phyloP scores from a whole-genome alignment of 2,888 invertebrate genomes.

The Cerastis leucographa region DNA sequence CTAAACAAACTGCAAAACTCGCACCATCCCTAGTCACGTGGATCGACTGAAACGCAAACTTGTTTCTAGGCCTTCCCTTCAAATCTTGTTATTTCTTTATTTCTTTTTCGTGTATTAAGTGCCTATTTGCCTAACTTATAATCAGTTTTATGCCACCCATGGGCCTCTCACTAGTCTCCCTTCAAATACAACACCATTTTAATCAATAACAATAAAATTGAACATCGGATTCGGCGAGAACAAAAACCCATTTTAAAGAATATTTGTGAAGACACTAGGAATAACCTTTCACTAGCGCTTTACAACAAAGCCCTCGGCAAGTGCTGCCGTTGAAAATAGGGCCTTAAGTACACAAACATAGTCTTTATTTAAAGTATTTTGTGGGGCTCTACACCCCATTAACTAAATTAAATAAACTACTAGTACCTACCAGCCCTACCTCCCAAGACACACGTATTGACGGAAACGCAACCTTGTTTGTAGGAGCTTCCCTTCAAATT shows the following conservation, averaged over 20 bases:
- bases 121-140: too few relatives aligned
- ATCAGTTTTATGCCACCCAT: too few relatives aligned
- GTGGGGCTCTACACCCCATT: constrained; percentile 42
- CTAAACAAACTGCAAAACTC: neutral
- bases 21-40: neutral
- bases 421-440: constrained; percentile 28
- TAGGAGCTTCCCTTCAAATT: constrained; percentile 53
- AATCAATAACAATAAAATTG: neutral
- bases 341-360: neutral
- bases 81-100: too few relatives aligned
- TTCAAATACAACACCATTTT: too few relatives aligned
- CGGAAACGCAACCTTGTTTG: constrained; percentile 75
- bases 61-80: neutral
- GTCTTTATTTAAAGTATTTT: neutral
- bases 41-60: neutral
- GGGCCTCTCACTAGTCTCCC: too few relatives aligned
- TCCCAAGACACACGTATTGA: constrained; percentile 57
- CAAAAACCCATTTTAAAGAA: too few relatives aligned
- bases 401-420: constrained; percentile 37
- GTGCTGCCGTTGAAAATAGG: neutral
- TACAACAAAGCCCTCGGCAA: neutral
- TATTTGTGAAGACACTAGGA: neutral
- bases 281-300: neutral
- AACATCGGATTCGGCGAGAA: neutral
- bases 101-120: too few relatives aligned